Base-by-base conservation (phyloP, 2,113 vertebrate genomes). In the Ammodramus savannarum region DNA sequence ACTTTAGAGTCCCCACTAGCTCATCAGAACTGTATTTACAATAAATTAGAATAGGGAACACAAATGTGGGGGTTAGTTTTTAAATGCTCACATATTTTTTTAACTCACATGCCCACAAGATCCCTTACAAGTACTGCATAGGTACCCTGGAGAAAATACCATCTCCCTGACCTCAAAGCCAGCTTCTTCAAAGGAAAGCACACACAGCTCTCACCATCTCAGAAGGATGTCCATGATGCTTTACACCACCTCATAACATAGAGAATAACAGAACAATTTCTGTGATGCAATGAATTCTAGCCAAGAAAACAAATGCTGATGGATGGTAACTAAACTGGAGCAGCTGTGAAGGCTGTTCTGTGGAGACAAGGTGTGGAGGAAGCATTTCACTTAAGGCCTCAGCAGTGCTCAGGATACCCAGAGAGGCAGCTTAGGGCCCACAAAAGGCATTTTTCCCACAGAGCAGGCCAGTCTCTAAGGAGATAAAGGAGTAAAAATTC, bases 401-500 rank as follows among this genome's bases (percentile, higher is more conserved):
- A 61, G 83, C 41, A 25, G 15, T 22, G 16, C 63, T 26, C 59
- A 51, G 55, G 16, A 36, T 39, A 9, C n/a, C 18, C n/a, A n/a
- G 10, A 16, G 18, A 31, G 49, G 57, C 34, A 81, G 41, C 39
- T 32, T 29, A 71, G 62, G 14, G 65, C 69, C 44, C 69, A 36
- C 65, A 72, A 63, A 74, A 84, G 26, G 39, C 34, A 29, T 73
- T 94, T 85, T 87, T 94, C 41, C 32, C 78, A 38, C 55, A 36
- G 32, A 83, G 31, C 67, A 76, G 26, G 6, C 13, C 20, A 43
- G 58, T 69, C 32, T 58, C 58, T 66, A 54, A 39, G 75, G 67
- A 78, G 36, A 79, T 79, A 94, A 94, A 79, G 22, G 32, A 85
- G 34, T 31, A 93, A 77, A 91, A 88, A 86, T 84, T 90, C 87